Evolutionary conservation across 2,113 vertebrate species (phyloP).

Genomic region (Geothlypis trichas): DNA sequence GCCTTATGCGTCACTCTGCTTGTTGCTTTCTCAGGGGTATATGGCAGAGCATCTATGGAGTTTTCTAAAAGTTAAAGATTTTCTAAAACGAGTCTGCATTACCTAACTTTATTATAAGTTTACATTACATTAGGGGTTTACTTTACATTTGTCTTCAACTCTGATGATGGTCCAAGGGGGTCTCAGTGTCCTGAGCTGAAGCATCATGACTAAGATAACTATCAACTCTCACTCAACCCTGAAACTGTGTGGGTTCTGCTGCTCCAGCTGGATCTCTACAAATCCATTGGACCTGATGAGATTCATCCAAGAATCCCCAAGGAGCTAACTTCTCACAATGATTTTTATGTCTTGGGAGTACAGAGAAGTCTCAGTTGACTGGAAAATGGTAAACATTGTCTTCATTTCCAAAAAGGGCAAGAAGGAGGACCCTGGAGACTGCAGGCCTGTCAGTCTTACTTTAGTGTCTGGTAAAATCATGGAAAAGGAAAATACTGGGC

Average conservation of each 20-base stretch:
- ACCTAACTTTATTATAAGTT: background rate
- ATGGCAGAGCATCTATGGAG: background rate
- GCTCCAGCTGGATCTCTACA: background rate
- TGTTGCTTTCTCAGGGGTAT: background rate
- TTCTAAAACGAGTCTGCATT: background rate
- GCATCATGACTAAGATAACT: background rate
- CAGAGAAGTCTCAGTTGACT: background rate
- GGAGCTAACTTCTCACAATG: background rate
- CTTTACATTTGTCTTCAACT: background rate
- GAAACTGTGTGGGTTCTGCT: background rate
- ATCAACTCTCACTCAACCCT: fast-evolving
- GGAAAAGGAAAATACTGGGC: background rate
- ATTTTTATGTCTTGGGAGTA: background rate
- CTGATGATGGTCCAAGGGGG: background rate
- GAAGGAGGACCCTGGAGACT: background rate
- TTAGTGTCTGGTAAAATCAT: background rate
- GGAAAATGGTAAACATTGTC: background rate
- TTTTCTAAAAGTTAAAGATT: background rate
- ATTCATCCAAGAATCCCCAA: background rate
- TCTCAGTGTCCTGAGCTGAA: background rate
- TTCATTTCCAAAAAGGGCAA: background rate
- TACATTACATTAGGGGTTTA: background rate
- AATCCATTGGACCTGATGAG: background rate
- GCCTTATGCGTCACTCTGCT: background rate
- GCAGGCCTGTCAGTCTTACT: background rate